A percentile compares a stretch with the other conserved stretches of the same genome.
These are phyloP conservation scores for Tangara arthus DNA, from an alignment of 2,797 vertebrate genomes.

Conservation along the genomic window DNA sequence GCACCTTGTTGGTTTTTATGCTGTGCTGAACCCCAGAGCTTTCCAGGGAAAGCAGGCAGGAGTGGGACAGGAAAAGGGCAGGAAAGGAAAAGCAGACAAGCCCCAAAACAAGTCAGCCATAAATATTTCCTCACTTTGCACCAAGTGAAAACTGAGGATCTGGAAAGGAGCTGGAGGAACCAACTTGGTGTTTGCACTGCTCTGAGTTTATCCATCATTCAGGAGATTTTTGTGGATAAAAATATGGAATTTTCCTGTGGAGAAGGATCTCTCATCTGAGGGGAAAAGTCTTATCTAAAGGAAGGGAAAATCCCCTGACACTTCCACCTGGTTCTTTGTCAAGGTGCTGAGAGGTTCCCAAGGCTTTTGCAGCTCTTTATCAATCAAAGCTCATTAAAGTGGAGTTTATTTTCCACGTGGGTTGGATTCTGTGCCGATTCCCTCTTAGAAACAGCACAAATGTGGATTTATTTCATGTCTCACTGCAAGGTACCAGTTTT, in stretches of 20 bases:
- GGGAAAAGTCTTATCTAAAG: background rate
- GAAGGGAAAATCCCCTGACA: background rate
- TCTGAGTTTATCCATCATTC: background rate
- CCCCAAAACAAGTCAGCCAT: background rate
- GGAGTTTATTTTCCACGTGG: background rate
- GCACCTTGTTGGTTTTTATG: background rate
- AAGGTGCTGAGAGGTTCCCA: background rate
- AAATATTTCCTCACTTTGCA: background rate
- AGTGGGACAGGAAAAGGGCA: background rate
- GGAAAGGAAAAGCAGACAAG: background rate
- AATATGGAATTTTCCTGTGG: background rate
- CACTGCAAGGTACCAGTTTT: background rate
- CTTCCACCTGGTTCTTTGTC: background rate
- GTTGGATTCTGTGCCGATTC: background rate
- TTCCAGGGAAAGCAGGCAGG: constrained; percentile 6
- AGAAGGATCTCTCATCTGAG: background rate
- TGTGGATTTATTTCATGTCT: background rate
- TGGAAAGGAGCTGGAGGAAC: background rate
- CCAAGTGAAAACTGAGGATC: background rate
- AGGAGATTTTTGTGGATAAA: background rate
- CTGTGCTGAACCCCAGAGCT: constrained; percentile 32
- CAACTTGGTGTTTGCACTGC: background rate
- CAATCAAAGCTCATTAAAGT: background rate
- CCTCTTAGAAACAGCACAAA: background rate
- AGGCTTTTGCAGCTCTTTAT: background rate